Evolutionary conservation across 2,888 invertebrate genomes (phyloP), one percentile per base, ranked within the genome.

Genomic region (Scrobipalpa costella): DNA sequence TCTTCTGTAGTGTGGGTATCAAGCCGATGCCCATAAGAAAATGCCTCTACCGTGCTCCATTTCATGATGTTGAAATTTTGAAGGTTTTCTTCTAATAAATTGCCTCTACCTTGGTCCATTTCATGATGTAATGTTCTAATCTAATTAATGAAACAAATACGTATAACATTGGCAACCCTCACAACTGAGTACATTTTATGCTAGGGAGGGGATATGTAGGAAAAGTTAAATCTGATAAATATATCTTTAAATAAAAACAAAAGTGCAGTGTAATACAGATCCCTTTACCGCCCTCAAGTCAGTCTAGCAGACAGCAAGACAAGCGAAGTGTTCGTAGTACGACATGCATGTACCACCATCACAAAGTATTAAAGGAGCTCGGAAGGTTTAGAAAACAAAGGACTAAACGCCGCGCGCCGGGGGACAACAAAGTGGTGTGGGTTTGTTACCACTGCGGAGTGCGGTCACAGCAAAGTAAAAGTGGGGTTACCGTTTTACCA

Each of bases 341-440:
- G 21, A 19, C 50, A 19, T 52, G 21, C 50, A 21, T 81, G 81
- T 83, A 75, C 78, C 81, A 76, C 82, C 80, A 84, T 83, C 81
- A 84, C 83, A 85, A 84, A 85, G 80, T 84, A 85, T 85, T 85
- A 87, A 83, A 85, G 83, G 80, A 80, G 83, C 84, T 79, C 77
- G 70, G 73, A 74, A 75, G 81, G 78, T 82, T 83, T 81, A 80
- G 74, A 83, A 83, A 86, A 86, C 87, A 88, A 88, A 88, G 84
- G 84, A 84, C 78, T 85, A 81, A 85, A 81, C 83, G 83, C 71
- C 80, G 72, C 76, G 80, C 78, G 76, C 80, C 71, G 77, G 80
- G 78, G 76, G 67, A 81, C 80, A 79, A 86, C 85, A 86, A 86
- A 87, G 85, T 86, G 80, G 76, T 83, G 75, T 81, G 82, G 50